A percentile compares a stretch with the other conserved stretches of the same genome.
These are phyloP conservation scores for Caenorhabditis auriculariae DNA, from an alignment of 2,888 invertebrate genomes.

Conservation along the genomic window DNA sequence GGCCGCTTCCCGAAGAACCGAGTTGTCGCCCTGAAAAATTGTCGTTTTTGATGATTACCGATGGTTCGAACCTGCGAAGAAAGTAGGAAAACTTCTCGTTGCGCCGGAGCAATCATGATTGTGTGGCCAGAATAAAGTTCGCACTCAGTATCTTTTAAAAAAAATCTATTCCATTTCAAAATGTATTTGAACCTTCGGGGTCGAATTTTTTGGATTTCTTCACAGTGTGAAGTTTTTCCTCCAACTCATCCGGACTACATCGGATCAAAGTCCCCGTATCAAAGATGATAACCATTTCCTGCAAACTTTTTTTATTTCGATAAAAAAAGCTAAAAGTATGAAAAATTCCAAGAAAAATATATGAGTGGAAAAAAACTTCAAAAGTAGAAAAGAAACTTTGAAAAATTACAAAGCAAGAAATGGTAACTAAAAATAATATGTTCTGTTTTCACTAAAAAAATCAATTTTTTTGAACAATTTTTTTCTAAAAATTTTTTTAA, in stretches of 20 bases:
- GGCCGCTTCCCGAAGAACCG: slow-evolving; percentile 29
- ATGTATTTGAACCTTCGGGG: neutral
- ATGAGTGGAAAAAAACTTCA: neutral
- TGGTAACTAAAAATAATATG: too few species aligned
- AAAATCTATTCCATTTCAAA: neutral
- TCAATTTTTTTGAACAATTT: too few species aligned
- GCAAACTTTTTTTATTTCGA: neutral
- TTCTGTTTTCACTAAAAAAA: too few species aligned
- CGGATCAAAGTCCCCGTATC: slow-evolving; percentile 33
- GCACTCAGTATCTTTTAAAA: neutral
- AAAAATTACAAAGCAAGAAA: too few species aligned
- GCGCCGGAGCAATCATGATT: slow-evolving; percentile 25
- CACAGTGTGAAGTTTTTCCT: slow-evolving; percentile 25
- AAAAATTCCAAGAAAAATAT: neutral
- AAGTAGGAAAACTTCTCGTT: slow-evolving; percentile 38
- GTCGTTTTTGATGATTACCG: too few species aligned
- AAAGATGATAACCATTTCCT: slow-evolving; percentile 41
- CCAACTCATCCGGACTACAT: slow-evolving; percentile 19
- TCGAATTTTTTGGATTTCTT: slow-evolving; percentile 13
- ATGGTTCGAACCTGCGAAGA: slow-evolving; percentile 19
- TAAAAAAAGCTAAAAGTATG: neutral
- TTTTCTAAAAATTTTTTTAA: too few species aligned
- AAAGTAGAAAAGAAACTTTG: too few species aligned
- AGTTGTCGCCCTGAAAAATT: slow-evolving; percentile 17
- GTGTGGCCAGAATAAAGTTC: slow-evolving; percentile 23